Evolutionary conservation across 2,797 vertebrate species (phyloP).

Genomic region (Pelochelys cantorii): DNA sequence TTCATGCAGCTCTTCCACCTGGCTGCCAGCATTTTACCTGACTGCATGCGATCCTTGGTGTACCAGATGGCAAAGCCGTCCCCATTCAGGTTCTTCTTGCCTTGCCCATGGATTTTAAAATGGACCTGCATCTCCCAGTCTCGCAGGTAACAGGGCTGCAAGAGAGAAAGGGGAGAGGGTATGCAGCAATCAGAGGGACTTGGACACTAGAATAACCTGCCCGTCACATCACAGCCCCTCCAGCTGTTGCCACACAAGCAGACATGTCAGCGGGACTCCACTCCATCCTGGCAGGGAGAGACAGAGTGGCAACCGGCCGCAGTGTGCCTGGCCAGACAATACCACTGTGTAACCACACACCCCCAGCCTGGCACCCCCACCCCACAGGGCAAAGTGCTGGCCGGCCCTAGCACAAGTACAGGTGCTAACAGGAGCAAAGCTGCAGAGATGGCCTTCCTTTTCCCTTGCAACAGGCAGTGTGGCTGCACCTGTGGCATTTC

Average conservation of each 20-base stretch:
- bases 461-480: fast-evolving
- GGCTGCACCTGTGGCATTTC: fast-evolving
- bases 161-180: fast-evolving
- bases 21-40: slow-evolving; percentile 79
- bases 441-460: too few species aligned
- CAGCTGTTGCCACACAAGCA: background rate
- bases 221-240: background rate
- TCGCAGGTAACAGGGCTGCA: slow-evolving; percentile 91
- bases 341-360: fast-evolving
- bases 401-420: background rate
- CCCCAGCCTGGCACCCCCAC: background rate
- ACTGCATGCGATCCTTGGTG: slow-evolving; percentile 94
- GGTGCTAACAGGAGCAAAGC: background rate
- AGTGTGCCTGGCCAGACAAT: fast-evolving
- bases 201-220: background rate
- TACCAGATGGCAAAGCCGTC: slow-evolving; percentile 96
- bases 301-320: background rate
- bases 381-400: background rate
- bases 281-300: background rate
- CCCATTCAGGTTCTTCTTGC: slow-evolving; percentile 96
- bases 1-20: fast-evolving
- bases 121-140: slow-evolving; percentile 99
- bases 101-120: slow-evolving; percentile 95
- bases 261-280: background rate
- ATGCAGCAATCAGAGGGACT: background rate